A percentile compares a stretch with the other conserved stretches of the same genome.
Evolutionary conservation across 2,113 vertebrate genomes (phyloP).

Genomic region (Dicerorhinus sumatrensis): DNA sequence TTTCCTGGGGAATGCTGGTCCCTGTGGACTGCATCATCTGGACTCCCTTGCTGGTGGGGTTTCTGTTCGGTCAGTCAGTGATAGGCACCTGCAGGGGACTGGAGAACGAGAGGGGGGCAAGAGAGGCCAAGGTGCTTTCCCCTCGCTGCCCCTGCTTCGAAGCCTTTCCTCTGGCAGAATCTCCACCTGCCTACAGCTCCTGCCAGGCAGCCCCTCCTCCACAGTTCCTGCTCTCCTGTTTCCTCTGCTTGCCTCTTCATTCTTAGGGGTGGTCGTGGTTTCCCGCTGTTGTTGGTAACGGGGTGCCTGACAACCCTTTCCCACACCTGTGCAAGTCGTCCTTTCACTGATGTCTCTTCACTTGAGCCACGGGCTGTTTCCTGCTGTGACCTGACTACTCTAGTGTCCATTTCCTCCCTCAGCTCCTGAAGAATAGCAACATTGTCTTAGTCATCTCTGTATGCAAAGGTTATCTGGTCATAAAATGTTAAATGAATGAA

Average conservation of each 20-base stretch:
- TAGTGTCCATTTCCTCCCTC: background rate
- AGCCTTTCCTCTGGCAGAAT: background rate
- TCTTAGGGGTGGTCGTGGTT: background rate
- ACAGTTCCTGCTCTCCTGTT: background rate
- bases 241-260: background rate
- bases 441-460: background rate
- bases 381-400: background rate
- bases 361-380: background rate
- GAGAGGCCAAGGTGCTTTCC: background rate
- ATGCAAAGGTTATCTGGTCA: background rate
- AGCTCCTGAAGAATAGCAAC: background rate
- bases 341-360: background rate
- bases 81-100: background rate
- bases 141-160: background rate
- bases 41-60: background rate
- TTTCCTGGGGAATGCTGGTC: background rate
- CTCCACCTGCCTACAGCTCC: background rate
- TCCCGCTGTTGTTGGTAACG: background rate
- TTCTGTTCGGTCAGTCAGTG: background rate
- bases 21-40: background rate
- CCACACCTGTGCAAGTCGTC: background rate
- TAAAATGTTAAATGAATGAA: conserved; percentile 27
- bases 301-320: background rate
- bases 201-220: background rate
- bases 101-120: background rate